Base-by-base conservation (phyloP, 2,797 vertebrate species). In the Ctenochaetus hawaiiensis region DNA sequence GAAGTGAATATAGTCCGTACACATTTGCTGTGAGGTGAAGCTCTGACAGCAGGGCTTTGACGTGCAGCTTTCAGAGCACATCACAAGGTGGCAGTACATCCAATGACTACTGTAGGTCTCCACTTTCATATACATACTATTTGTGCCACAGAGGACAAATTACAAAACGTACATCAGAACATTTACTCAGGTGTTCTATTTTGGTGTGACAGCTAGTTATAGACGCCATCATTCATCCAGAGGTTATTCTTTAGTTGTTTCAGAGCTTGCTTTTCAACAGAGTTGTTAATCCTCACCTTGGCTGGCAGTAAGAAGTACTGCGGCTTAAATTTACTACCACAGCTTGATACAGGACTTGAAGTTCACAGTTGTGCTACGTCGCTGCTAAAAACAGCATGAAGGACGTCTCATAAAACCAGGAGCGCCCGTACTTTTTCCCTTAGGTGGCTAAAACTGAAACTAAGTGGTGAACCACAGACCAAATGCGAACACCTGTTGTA, bases 61-160 rank as follows among this genome's bases (percentile, higher is more conserved):
- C 67, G 1, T 90, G 93, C 88, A 92, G 67, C 39, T 86, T 81
- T 78, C 76, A 71, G n/a, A 75, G 74, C 45, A 16, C 75, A 85
- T 88, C 95, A 93, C 94, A 82, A 94, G 95, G 90, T 91, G 95
- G 95, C 94, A 93, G 90, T 88, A 80, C 83, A 83, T 44, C 82
- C 92, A 89, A 84, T 44, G 67, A 66, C 68, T 87, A 41, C 52
- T 22, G 22, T 0, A 34, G 23, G 43, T 17, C 53, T 48, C 12
- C 44, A 2, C 59, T 80, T 48, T n/a, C 65, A 56, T 4, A 34
- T 26, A 52, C 47, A 23, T 26, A n/a, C 0, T 20, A 23, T 43
- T 26, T 56, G 9, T 30, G 17, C 12, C 41, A 14, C 66, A 62
- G 23, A 72, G 67, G 67, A 77, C 70, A 61, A 53, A 58, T 65